Percentiles rank a stretch among this genome's conserved stretches.
Evolutionary conservation across 2,797 vertebrate species (phyloP).

Genomic region (Sylvia borin): DNA sequence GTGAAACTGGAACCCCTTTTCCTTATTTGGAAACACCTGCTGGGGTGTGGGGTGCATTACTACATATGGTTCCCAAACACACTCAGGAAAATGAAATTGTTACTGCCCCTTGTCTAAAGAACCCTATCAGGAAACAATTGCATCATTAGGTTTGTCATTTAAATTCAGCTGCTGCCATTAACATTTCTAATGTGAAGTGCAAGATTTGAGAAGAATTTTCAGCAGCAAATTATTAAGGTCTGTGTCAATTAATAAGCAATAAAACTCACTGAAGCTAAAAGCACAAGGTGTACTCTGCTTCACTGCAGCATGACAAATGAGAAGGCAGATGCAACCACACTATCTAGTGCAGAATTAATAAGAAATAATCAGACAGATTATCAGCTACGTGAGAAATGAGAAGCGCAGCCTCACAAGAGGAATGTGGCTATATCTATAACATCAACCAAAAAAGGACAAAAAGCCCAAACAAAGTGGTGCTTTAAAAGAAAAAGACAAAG

Average conservation of each 20-base stretch:
- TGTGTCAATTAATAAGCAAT: not conserved
- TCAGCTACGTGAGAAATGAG: slow-evolving; percentile 6
- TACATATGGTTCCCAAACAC: not conserved
- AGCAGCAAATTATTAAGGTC: not conserved
- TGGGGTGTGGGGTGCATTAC: too few species aligned
- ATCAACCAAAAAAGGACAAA: not conserved
- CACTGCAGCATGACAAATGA: not conserved
- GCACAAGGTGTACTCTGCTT: not conserved
- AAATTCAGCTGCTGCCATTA: not conserved
- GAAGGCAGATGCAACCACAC: not conserved
- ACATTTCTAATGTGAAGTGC: not conserved
- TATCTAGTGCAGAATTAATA: not conserved
- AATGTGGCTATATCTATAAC: not conserved
- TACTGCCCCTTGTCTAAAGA: not conserved
- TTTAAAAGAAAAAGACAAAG: not conserved
- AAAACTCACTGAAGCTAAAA: slow-evolving; percentile 9
- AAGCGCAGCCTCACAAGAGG: not conserved
- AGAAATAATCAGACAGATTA: not conserved
- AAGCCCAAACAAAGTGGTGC: not conserved
- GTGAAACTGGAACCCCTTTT: too few species aligned
- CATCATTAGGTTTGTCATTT: not conserved
- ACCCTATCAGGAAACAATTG: not conserved
- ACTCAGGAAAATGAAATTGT: not conserved
- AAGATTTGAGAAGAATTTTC: not conserved
- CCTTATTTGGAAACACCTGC: too few species aligned